phyloP scores from a whole-genome alignment of 2,888 invertebrate species.

The Oscheius sp. region DNA sequence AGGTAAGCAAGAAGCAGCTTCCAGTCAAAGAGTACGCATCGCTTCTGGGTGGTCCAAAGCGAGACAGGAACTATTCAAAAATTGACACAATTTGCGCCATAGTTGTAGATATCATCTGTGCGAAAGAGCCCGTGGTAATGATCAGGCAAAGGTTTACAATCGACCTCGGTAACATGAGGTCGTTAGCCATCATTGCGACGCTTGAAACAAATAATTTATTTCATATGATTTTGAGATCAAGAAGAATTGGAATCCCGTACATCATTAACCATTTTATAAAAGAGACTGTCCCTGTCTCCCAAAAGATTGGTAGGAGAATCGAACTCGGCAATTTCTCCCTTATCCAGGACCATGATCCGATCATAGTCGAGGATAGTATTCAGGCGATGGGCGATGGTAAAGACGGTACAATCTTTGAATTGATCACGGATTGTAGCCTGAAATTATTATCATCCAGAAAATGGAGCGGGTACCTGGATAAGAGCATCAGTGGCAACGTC shows the following conservation, averaged over 20 bases:
- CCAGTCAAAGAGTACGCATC: no score
- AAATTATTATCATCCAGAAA: no score
- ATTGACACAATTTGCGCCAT: background rate
- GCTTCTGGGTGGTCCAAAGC: no score
- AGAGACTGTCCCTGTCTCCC: conserved; percentile 71
- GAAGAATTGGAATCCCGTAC: conserved; percentile 45
- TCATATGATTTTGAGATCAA: background rate
- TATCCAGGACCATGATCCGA: conserved; percentile 74
- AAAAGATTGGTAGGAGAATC: conserved; percentile 73
- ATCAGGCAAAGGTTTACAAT: no score
- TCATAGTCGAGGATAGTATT: conserved; percentile 85
- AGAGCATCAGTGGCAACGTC: conserved; percentile 75
- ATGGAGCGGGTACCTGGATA: conserved; percentile 24
- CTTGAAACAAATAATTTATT: background rate
- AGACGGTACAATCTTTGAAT: conserved; percentile 81
- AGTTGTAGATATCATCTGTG: no score
- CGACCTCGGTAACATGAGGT: no score
- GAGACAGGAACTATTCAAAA: background rate
- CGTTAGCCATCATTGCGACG: no score
- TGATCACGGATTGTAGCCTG: conserved; percentile 82
- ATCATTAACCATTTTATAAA: conserved; percentile 75
- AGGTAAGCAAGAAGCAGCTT: background rate
- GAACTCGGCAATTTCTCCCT: conserved; percentile 75
- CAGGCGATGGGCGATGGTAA: conserved; percentile 82
- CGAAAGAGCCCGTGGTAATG: no score